Evolutionary conservation across 2,888 invertebrate species (phyloP).

Genomic region (Uloborus plumipes): DNA sequence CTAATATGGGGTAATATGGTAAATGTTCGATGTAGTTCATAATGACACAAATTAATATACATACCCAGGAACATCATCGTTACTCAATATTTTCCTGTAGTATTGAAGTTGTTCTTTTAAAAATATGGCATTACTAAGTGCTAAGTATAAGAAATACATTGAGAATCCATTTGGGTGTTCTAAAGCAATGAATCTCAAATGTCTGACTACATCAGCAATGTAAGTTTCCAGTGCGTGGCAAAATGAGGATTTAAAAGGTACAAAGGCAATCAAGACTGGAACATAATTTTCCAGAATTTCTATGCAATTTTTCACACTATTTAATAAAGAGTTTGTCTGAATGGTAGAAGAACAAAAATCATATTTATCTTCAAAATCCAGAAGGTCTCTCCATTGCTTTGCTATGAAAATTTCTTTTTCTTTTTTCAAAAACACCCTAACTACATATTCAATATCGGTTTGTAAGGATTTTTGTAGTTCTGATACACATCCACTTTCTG

Average conservation of each 20-base stretch:
- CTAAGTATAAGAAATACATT: conserved; percentile 37
- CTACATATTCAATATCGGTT: conserved; percentile 30
- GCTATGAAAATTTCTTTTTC: conserved; percentile 28
- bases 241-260: conserved; percentile 56
- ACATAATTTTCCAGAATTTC: conserved; percentile 45
- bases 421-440: conserved; percentile 16
- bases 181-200: conserved; percentile 31
- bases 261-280: conserved; percentile 36
- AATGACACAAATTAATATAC: conserved; percentile 7
- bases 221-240: conserved; percentile 57
- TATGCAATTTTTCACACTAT: conserved; percentile 31
- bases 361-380: conserved; percentile 6
- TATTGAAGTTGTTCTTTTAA: conserved; percentile 37
- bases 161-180: neutral
- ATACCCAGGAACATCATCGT: conserved; percentile 21
- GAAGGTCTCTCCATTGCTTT: conserved; percentile 39
- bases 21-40: neutral
- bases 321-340: conserved; percentile 28
- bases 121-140: conserved; percentile 34
- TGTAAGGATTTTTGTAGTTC: conserved; percentile 52
- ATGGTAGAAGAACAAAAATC: conserved; percentile 14
- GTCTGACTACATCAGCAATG: conserved; percentile 47
- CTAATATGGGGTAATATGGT: too few species aligned
- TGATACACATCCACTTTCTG: conserved; percentile 44
- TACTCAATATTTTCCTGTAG: conserved; percentile 41